Base-by-base conservation (phyloP, 1,140 invertebrate species). In the Pseudomyrmex flavicornis region DNA sequence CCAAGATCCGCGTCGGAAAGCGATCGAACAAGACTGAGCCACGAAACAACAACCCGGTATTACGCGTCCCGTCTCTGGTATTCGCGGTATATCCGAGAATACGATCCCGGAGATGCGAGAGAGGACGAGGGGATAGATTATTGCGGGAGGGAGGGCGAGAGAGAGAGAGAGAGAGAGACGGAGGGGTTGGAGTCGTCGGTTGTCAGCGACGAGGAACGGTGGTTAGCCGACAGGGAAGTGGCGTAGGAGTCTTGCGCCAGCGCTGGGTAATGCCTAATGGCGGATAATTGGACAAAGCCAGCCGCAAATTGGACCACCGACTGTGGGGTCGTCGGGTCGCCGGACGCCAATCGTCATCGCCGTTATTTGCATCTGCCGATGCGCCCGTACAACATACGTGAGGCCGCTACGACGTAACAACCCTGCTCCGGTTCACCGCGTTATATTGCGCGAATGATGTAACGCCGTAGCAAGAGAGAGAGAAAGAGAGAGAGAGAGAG, bases 271-370 rank as follows among this genome's bases (percentile, higher is more conserved):
- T 88, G 89, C 84, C 83, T 90, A 91, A 91, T 91, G 85, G 84
- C 74, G 70, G 17, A 83, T 91, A 91, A 91, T 91, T 91, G 91
- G 87, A 91, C 90, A 91, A 91, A 91, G 90, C 62, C 90, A 84
- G 85, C 91, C 91, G 91, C 90, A 91, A 91, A 91, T 91, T 91
- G 91, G 91, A 91, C 91, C 91, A 91, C 91, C 91, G 89, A 83
- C 75, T 75, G 62, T 82, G 89, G 79, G 86, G 88, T 90, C 88
- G 89, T 56, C 65, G 80, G 87, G 89, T 89, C 89, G 83, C 89
- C 54, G 85, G 83, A 90, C 89, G 89, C 87, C 85, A 90, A 90
- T 90, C 89, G 89, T 90, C 89, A 83, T 90, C 85, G 77, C 86
- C 83, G 87, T 88, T 89, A 90, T 90, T 90, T 90, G 87, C 89